Evolutionary conservation across 2,888 invertebrate species (phyloP).

Genomic region (Tricholauxania praeusta): DNA sequence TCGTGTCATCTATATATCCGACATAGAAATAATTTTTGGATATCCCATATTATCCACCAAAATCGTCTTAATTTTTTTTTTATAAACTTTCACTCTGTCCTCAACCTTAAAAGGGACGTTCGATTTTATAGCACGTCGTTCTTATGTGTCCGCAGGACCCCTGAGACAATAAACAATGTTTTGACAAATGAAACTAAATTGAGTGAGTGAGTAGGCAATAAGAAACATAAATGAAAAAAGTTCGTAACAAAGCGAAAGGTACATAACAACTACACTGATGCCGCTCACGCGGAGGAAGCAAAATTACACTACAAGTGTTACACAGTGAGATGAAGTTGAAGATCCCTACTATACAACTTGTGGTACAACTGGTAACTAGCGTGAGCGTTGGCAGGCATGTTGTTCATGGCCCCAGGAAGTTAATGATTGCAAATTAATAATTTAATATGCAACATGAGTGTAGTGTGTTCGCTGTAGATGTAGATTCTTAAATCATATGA

Average conservation of each 20-base stretch:
- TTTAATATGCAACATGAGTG: constrained; percentile 56
- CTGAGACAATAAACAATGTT: constrained; percentile 64
- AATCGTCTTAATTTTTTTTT: too few species aligned
- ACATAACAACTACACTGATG: constrained; percentile 4
- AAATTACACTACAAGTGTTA: neutral
- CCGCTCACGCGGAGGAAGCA: neutral
- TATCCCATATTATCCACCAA: too few species aligned
- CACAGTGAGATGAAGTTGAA: neutral
- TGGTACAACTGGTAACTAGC: constrained; percentile 38
- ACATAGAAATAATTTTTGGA: too few species aligned
- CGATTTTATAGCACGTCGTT: neutral
- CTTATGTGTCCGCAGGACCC: constrained; percentile 46
- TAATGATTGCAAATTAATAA: constrained; percentile 67
- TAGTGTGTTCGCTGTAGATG: constrained; percentile 49
- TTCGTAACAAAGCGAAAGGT: neutral
- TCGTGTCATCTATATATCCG: too few species aligned
- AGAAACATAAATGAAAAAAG: neutral
- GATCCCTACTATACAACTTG: constrained; percentile 38
- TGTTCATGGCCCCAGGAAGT: constrained; percentile 58
- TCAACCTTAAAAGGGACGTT: constrained; percentile 8
- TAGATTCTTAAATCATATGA: constrained; percentile 52
- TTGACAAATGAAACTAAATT: constrained; percentile 67
- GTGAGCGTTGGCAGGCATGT: constrained; percentile 45
- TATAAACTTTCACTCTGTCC: too few species aligned
- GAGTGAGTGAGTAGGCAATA: constrained; percentile 52